These are phyloP conservation scores for Lithobius niger DNA, from an alignment of 1,140 invertebrate species.

Conservation along the genomic window DNA sequence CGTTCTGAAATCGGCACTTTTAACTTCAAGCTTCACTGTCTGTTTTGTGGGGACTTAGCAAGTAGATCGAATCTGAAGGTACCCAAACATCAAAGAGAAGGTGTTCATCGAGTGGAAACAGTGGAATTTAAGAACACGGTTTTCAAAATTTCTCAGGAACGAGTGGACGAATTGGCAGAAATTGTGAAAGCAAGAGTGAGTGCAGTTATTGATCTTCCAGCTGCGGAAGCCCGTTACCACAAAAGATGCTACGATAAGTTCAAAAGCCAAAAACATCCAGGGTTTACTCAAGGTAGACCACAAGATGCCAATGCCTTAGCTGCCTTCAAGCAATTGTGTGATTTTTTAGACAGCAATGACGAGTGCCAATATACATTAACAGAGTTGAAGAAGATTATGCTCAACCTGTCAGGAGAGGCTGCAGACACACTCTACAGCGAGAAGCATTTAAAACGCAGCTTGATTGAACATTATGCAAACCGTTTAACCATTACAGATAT, in stretches of 20 bases:
- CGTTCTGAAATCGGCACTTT: too few relatives aligned
- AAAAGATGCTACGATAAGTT: neutral
- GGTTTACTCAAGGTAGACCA: neutral
- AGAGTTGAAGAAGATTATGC: neutral
- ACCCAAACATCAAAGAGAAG: too few relatives aligned
- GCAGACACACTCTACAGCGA: neutral
- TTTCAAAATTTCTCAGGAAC: too few relatives aligned
- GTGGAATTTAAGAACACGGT: too few relatives aligned
- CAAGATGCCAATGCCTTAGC: neutral
- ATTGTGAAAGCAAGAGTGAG: neutral
- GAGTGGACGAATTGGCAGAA: neutral
- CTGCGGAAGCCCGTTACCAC: neutral
- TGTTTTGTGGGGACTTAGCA: too few relatives aligned
- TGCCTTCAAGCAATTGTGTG: neutral
- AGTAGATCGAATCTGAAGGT: too few relatives aligned
- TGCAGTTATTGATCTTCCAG: neutral
- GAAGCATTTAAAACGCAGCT: neutral
- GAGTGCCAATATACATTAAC: neutral
- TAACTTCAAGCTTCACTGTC: too few relatives aligned
- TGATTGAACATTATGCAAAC: neutral
- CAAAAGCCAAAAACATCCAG: neutral
- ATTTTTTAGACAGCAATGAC: neutral
- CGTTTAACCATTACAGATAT: neutral
- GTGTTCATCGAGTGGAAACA: too few relatives aligned
- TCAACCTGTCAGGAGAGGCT: neutral